Conservation (phyloP, 2,888 invertebrate genomes). For the Ormyrus nitidulus region DNA sequence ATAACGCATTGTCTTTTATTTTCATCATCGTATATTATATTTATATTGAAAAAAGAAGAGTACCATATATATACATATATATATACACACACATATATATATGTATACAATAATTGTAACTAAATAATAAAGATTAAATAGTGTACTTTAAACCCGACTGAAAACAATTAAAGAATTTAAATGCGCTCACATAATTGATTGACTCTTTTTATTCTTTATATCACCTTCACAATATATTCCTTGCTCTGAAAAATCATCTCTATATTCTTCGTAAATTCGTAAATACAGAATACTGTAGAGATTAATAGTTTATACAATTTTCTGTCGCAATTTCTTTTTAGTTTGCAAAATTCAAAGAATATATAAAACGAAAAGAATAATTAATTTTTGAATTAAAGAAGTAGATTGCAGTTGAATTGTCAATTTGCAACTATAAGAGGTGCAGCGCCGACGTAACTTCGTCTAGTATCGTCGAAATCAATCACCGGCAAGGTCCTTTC, state of each 20-base stretch:
- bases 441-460: constrained; percentile 57
- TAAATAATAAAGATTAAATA: constrained; percentile 65
- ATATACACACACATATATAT: constrained; percentile 64
- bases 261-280: no score
- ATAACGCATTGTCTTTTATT: constrained; percentile 63
- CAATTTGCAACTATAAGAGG: constrained; percentile 68
- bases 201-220: constrained; percentile 5
- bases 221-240: background rate
- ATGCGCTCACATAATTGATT: constrained; percentile 61
- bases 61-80: constrained; percentile 64
- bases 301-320: no score
- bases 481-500: constrained; percentile 58
- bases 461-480: constrained; percentile 59
- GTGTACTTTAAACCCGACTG: constrained; percentile 70
- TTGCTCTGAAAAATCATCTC: background rate
- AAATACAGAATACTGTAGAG: no score
- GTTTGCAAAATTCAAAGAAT: background rate
- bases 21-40: constrained; percentile 66
- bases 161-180: constrained; percentile 69
- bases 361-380: background rate
- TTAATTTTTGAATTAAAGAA: constrained; percentile 57
- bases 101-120: constrained; percentile 65
- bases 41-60: constrained; percentile 64
- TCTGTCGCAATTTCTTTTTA: background rate
- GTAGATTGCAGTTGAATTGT: constrained; percentile 67